Base-by-base conservation (phyloP, 2,113 vertebrate species). In the Cyanoderma ruficeps region DNA sequence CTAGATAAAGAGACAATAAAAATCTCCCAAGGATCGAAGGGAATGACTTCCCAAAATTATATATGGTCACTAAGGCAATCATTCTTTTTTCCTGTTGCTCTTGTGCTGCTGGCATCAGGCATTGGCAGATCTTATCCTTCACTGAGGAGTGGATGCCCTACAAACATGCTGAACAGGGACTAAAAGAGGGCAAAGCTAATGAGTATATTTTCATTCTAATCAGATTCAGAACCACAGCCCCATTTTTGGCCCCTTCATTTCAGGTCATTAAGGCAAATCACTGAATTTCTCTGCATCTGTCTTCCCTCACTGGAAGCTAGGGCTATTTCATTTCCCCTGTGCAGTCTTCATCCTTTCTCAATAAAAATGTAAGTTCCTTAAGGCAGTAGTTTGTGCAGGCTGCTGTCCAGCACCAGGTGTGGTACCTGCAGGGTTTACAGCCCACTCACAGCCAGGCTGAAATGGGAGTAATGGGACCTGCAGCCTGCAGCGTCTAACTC, bases 61-160 rank as follows among this genome's bases (percentile, higher is more conserved):
- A 2, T 8, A 20, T 22, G 50, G 11, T n/a, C 61, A 27, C 13
- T 41, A 47, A 75, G 17, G 47, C 35, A 52, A 39, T 70, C 9
- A 52, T 52, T 41, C 6, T 44, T 24, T 28, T 39, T 53, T 5
- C 9, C 17, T 22, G 11, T 39, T 86, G 13, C 22, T 63, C 23
- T 44, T 74, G 68, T 44, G 60, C 24, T 56, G 35, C 35, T 65
- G 61, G 22, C 33, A 41, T 9, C 0, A 2, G 37, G 20, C 42
- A 21, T 2, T 61, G 52, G 18, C 57, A 89, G 65, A 39, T 5
- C n/a, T 89, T 52, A 5, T 3, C 21, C 19, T 24, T 89, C 33
- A 4, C 15, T n/a, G n/a, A 3, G 5, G 14, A 69, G 4, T 8
- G 15, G 0, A 6, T 44, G 35, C 11, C 63, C n/a, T 46, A 19